Base-by-base conservation (phyloP, 2,888 invertebrate species). In the Drosophila gaucha region DNA sequence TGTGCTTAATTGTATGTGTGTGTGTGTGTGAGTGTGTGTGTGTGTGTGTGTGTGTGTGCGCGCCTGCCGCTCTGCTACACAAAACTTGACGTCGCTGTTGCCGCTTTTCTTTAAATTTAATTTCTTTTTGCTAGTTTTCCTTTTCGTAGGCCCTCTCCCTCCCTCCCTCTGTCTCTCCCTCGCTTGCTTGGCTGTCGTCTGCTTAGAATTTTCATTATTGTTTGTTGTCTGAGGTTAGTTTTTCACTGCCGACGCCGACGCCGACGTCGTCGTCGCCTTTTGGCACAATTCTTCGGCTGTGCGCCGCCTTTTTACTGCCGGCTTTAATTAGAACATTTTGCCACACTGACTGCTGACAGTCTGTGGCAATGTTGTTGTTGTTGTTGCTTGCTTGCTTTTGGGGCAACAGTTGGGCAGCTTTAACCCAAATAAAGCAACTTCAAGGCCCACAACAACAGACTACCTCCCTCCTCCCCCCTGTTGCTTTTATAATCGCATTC, bases 221-320 rank as follows among this genome's bases (percentile, higher is more conserved):
- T 84, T 84, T 84, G 85, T 86, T 87, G 87, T 84, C 85, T 85
- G 79, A 86, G 84, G 87, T 86, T 85, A 85, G 87, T 85, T 84
- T 73, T 84, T 84, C 84, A 83, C 77, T 80, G 83, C 74, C 84
- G 86, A 66, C 77, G 69, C 46, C 38, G 46, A 30, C 44, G 66
- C 8, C 54, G 44, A 8, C 62, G 39, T 2, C 46, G 38, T 3
- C 43, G 41, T 8, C 26, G 70, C 74, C 67, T 70, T 83, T 83
- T 86, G 86, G 82, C 82, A 86, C 82, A 82, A 80, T 83, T 86
- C 72, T 67, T 82, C 63, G 63, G 43, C 74, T 69, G 50, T 54
- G 70, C 76, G 73, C 47, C 72, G 80, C 62, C 75, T 80, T 86
- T 82, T 82, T 86, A 83, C 83, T 78, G 82, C 78, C 78, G 80